Conservation (phyloP, 2,797 vertebrate genomes). For the Tadarida brasiliensis region DNA sequence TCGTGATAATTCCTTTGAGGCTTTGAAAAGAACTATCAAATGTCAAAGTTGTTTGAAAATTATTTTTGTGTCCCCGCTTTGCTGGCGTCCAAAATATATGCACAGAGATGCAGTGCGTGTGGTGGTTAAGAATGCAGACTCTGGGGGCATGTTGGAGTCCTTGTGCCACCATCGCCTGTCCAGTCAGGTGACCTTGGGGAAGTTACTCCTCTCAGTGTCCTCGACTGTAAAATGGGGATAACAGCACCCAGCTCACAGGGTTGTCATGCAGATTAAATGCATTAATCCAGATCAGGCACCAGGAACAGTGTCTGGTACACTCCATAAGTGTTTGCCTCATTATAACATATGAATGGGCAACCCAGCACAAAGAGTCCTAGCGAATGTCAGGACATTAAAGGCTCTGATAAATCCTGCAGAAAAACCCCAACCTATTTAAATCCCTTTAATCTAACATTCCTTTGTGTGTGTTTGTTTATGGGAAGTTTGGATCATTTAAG, state of each 20-base stretch:
- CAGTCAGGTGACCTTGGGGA: background rate
- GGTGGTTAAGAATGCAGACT: background rate
- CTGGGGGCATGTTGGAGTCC: background rate
- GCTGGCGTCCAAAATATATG: background rate
- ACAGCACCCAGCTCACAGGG: background rate
- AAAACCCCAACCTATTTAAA: background rate
- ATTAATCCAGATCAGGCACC: background rate
- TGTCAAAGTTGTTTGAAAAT: background rate
- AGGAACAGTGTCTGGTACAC: background rate
- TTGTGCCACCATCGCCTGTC: background rate
- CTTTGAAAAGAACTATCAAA: background rate
- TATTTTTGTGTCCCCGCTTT: background rate
- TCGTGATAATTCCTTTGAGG: background rate
- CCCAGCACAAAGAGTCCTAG: background rate
- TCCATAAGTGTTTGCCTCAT: background rate
- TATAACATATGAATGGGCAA: background rate
- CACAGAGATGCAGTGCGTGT: fast-evolving
- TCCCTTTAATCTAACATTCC: background rate
- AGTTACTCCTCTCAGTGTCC: background rate
- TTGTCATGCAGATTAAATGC: background rate
- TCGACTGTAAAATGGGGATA: background rate
- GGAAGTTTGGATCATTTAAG: background rate
- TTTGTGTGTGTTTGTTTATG: fast-evolving
- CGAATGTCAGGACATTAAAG: background rate
- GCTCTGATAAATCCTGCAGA: conserved; percentile 11